Percentiles rank a stretch among this genome's conserved stretches.
phyloP scores from a whole-genome alignment of 2,797 vertebrate genomes.

The Phyllotis vaccarum region DNA sequence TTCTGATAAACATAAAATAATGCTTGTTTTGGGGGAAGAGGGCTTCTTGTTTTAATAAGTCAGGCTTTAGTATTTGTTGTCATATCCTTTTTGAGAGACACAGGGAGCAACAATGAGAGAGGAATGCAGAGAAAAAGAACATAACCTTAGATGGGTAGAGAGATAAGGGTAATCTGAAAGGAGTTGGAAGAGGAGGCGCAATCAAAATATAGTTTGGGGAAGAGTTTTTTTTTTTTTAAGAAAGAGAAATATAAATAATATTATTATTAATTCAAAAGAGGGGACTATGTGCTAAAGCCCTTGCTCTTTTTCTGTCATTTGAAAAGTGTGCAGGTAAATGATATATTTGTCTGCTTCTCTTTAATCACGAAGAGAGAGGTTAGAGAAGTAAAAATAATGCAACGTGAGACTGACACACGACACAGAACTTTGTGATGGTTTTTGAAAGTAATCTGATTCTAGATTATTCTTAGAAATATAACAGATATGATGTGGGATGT shows the following conservation, averaged over 20 bases:
- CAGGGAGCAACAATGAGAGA: no score
- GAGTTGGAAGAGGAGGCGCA: not conserved
- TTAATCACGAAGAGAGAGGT: not conserved
- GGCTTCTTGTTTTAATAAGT: not conserved
- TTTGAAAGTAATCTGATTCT: not conserved
- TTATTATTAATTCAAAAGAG: not conserved
- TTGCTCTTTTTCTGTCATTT: not conserved
- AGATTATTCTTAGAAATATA: slow-evolving; percentile 17
- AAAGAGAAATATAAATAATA: not conserved
- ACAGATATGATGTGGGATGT: no score
- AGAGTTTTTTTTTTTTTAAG: not conserved
- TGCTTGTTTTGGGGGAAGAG: no score
- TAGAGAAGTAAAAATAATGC: slow-evolving; percentile 6
- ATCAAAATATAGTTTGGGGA: not conserved
- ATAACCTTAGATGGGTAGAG: not conserved
- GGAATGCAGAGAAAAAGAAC: no score
- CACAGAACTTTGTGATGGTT: not conserved
- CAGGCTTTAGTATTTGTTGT: not conserved
- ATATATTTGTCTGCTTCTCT: not conserved
- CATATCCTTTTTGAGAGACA: not conserved
- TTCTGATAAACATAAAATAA: not conserved
- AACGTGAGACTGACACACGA: not conserved
- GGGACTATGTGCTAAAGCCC: not conserved
- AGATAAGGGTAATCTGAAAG: not conserved
- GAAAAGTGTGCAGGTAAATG: not conserved